Conservation (phyloP, 2,888 invertebrate species). For the Clepsis dumicolana region DNA sequence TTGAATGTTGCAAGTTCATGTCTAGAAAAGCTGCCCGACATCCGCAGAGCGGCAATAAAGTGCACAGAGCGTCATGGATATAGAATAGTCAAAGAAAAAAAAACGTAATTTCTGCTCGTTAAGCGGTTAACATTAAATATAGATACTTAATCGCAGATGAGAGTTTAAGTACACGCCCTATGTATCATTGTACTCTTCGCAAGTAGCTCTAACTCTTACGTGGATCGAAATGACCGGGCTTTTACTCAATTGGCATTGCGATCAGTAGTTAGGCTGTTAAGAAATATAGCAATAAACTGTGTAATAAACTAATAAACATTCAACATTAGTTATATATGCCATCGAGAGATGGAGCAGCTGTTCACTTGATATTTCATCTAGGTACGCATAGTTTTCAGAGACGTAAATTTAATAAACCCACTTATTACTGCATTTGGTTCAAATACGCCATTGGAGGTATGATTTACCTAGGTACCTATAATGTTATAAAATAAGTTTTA, state of each 20-base stretch:
- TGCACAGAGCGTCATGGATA: background rate
- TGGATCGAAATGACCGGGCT: no score
- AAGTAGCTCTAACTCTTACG: no score
- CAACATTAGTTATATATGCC: no score
- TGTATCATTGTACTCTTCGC: background rate
- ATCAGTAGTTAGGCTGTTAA: no score
- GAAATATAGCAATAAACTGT: no score
- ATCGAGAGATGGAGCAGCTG: no score
- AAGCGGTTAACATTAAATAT: background rate
- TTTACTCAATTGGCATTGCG: no score
- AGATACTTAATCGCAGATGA: background rate
- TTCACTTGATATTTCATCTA: no score
- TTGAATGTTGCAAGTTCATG: background rate
- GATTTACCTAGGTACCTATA: no score
- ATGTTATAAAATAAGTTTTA: background rate
- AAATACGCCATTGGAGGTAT: background rate
- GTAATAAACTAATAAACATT: no score
- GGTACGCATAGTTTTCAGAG: no score
- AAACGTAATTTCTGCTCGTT: background rate
- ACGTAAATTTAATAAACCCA: background rate
- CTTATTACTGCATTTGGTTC: background rate
- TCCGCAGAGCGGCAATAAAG: background rate
- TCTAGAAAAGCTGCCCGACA: background rate
- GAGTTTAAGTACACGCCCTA: background rate
- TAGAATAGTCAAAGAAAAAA: background rate